Evolutionary conservation across 1,140 invertebrate species (phyloP).

Genomic region (Subanguina moxae): DNA sequence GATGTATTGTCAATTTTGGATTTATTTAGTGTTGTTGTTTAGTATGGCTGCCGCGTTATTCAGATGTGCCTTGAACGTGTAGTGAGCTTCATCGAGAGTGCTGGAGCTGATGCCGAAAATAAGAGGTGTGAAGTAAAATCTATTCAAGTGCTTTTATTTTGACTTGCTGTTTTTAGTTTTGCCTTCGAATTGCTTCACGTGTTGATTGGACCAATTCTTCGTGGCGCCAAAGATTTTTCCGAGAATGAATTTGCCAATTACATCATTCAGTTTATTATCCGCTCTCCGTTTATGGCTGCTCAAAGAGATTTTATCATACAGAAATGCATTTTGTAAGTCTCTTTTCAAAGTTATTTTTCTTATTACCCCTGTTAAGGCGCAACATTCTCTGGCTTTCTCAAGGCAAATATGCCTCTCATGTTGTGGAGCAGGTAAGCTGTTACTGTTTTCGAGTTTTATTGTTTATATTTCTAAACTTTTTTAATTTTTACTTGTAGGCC

Average conservation of each 20-base stretch:
- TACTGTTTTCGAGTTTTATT: too few relatives aligned
- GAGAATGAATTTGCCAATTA: constrained; percentile 41
- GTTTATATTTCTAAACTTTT: too few relatives aligned
- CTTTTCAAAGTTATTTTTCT: neutral
- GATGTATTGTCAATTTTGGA: neutral
- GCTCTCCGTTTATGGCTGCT: constrained; percentile 8
- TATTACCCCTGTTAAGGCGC: neutral
- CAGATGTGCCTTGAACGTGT: constrained; percentile 26
- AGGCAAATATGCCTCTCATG: constrained; percentile 51
- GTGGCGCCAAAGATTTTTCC: constrained; percentile 19
- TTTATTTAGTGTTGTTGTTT: constrained; percentile 2
- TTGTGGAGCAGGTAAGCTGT: constrained; percentile 51
- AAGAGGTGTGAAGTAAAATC: neutral
- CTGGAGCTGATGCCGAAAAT: neutral
- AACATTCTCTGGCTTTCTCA: constrained; percentile 47
- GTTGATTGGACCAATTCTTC: constrained; percentile 26
- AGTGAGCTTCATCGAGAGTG: too few relatives aligned
- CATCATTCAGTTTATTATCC: constrained; percentile 32
- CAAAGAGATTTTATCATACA: constrained; percentile 31
- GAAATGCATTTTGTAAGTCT: constrained; percentile 16
- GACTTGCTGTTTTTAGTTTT: constrained; percentile 13
- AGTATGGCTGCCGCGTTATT: constrained; percentile 38
- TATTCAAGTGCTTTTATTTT: too few relatives aligned
- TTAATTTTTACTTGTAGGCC: too few relatives aligned
- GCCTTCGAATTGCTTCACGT: constrained; percentile 25